These are phyloP conservation scores for Eupithecia dodoneata DNA, from an alignment of 2,888 invertebrate genomes.

Conservation along the genomic window DNA sequence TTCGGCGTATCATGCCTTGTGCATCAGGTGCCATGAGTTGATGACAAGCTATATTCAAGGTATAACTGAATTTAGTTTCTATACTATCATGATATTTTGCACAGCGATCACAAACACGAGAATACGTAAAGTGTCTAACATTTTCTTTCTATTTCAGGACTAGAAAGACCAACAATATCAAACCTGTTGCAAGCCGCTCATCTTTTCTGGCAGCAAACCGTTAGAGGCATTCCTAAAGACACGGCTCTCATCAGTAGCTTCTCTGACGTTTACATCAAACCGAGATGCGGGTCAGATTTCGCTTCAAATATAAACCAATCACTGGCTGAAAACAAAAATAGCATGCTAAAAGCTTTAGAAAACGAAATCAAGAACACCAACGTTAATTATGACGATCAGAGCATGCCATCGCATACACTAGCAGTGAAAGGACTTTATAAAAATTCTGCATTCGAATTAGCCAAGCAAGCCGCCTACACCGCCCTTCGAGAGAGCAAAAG, in stretches of 20 bases:
- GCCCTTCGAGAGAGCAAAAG: slow-evolving; percentile 55
- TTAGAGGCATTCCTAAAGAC: slow-evolving; percentile 83
- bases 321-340: slow-evolving; percentile 77
- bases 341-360: slow-evolving; percentile 68
- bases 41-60: slow-evolving; percentile 78
- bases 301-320: slow-evolving; percentile 66
- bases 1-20: slow-evolving; percentile 64
- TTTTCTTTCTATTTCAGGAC: slow-evolving; percentile 67
- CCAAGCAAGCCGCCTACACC: slow-evolving; percentile 82
- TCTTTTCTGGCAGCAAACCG: slow-evolving; percentile 86
- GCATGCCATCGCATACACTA: slow-evolving; percentile 61
- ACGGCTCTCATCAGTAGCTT: slow-evolving; percentile 85
- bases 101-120: neutral
- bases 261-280: slow-evolving; percentile 87
- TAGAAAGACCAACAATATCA: slow-evolving; percentile 85
- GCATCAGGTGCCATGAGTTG: slow-evolving; percentile 69
- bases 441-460: slow-evolving; percentile 78
- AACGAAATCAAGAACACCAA: slow-evolving; percentile 49
- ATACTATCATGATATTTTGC: neutral
- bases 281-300: slow-evolving; percentile 76
- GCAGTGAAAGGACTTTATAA: slow-evolving; percentile 77
- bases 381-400: slow-evolving; percentile 24
- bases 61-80: slow-evolving; percentile 39
- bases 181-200: slow-evolving; percentile 87
- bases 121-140: neutral